These are phyloP conservation scores for Labia minor DNA, from an alignment of 2,888 invertebrate species.

Conservation along the genomic window DNA sequence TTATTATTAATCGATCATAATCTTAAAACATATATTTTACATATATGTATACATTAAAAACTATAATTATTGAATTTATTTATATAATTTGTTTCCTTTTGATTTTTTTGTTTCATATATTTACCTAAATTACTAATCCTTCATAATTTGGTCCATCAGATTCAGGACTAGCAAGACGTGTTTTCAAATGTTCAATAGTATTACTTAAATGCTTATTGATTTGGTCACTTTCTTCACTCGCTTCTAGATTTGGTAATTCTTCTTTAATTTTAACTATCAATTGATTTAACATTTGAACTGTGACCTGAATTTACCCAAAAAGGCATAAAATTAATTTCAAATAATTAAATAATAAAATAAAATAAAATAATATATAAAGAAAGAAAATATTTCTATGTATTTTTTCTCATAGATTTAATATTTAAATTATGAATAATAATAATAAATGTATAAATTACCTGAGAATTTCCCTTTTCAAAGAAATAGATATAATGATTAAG, in stretches of 20 bases:
- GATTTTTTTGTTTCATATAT: neutral
- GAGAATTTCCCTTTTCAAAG: slow-evolving; percentile 73
- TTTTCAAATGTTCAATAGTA: slow-evolving; percentile 70
- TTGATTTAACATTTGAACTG: slow-evolving; percentile 51
- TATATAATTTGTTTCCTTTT: neutral
- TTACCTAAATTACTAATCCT: slow-evolving; percentile 44
- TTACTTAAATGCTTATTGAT: slow-evolving; percentile 92
- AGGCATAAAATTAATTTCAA: slow-evolving; percentile 23
- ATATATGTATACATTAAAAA: too few relatives aligned
- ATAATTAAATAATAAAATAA: too few relatives aligned
- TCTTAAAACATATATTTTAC: too few relatives aligned
- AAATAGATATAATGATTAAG: slow-evolving; percentile 89
- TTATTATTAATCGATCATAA: too few relatives aligned
- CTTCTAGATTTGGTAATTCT: slow-evolving; percentile 85
- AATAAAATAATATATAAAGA: too few relatives aligned
- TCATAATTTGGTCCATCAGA: slow-evolving; percentile 50
- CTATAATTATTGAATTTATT: too few relatives aligned
- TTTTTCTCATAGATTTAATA: too few relatives aligned
- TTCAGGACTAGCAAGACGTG: slow-evolving; percentile 55
- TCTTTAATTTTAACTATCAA: slow-evolving; percentile 87
- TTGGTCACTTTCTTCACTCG: slow-evolving; percentile 91
- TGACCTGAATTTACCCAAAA: slow-evolving; percentile 43
- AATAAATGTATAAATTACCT: slow-evolving; percentile 35
- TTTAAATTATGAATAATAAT: neutral
- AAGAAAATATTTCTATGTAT: too few relatives aligned